A percentile compares a stretch with the other conserved stretches of the same genome.
Conservation (phyloP, 1,140 invertebrate genomes). For the Euura lappo region DNA sequence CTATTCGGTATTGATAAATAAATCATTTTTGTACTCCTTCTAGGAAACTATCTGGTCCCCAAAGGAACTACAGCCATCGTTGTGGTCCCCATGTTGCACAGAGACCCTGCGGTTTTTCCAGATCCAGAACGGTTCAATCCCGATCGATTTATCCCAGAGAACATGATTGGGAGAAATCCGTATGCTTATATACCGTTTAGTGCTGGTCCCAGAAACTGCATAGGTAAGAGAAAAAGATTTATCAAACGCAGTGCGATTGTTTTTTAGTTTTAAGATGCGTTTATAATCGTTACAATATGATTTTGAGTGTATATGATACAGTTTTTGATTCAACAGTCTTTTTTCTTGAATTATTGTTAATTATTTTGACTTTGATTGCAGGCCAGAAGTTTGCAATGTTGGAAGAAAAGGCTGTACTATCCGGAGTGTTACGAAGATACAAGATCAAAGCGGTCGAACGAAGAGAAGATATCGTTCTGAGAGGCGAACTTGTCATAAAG, state of each 20-base stretch:
- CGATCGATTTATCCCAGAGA: constrained; percentile 74
- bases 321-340: too few relatives aligned
- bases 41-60: constrained; percentile 58
- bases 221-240: constrained; percentile 61
- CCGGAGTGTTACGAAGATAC: constrained; percentile 71
- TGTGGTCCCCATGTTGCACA: constrained; percentile 69
- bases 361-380: constrained; percentile 39
- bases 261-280: not conserved
- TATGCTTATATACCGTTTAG: constrained; percentile 79
- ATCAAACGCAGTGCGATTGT: too few relatives aligned
- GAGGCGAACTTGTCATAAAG: constrained; percentile 65
- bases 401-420: constrained; percentile 75
- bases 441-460: constrained; percentile 64
- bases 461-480: constrained; percentile 61
- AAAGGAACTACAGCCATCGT: constrained; percentile 64
- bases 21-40: constrained; percentile 14
- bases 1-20: constrained; percentile 8
- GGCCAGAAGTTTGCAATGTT: constrained; percentile 80
- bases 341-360: too few relatives aligned
- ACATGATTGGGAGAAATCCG: constrained; percentile 64
- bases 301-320: too few relatives aligned
- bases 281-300: not conserved
- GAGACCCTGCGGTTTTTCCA: constrained; percentile 69
- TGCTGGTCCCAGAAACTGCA: constrained; percentile 77
- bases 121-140: constrained; percentile 80